Evolutionary conservation across 2,113 vertebrate species (phyloP).

Genomic region (Heliornis fulica): DNA sequence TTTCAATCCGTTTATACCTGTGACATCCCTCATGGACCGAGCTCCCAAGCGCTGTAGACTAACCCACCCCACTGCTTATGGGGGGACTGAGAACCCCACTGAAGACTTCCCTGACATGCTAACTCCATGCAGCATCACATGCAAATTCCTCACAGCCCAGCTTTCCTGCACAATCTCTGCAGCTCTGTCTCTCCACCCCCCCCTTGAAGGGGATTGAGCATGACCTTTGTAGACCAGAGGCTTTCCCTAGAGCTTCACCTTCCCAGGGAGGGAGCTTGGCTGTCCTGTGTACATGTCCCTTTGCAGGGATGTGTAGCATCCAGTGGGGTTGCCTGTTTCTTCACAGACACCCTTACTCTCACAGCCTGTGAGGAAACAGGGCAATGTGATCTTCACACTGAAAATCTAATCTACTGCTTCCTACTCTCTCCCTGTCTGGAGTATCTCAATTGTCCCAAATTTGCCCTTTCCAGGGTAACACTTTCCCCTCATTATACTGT

Average conservation of each 20-base stretch:
- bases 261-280: constrained; percentile 39
- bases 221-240: constrained; percentile 3
- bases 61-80: constrained; percentile 61
- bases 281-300: background rate
- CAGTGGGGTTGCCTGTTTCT: constrained; percentile 36
- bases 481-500: background rate
- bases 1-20: constrained; percentile 57
- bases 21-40: constrained; percentile 69
- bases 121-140: constrained; percentile 66
- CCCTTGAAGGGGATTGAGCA: constrained; percentile 21
- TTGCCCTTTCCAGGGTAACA: background rate
- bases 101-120: constrained; percentile 49
- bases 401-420: constrained; percentile 12
- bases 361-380: constrained; percentile 20
- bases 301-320: constrained; percentile 2
- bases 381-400: background rate
- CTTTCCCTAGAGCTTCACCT: background rate
- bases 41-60: constrained; percentile 60
- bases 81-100: constrained; percentile 46
- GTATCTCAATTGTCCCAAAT: background rate
- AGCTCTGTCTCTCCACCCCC: constrained; percentile 19
- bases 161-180: constrained; percentile 58
- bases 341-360: background rate
- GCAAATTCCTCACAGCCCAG: constrained; percentile 34
- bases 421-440: background rate